These are phyloP conservation scores for Stenchaetothrips biformis DNA, from an alignment of 2,888 invertebrate species.

Conservation along the genomic window DNA sequence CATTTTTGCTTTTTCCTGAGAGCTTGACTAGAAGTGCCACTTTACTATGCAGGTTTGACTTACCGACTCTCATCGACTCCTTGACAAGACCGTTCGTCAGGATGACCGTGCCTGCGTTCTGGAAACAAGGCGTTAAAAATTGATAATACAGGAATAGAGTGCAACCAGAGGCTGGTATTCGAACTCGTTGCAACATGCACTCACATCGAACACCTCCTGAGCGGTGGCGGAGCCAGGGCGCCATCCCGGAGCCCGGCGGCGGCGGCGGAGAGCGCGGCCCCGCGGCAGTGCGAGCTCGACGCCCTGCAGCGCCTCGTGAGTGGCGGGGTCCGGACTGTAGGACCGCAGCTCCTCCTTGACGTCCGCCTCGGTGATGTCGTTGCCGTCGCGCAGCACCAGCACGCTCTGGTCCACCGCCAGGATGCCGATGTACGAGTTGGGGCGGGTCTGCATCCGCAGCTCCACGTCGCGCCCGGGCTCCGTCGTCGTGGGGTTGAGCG, in stretches of 20 bases:
- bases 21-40: too few species aligned
- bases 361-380: constrained; percentile 57
- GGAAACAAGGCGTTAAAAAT: constrained; percentile 43
- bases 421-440: constrained; percentile 80
- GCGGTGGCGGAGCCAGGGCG: constrained; percentile 60
- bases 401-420: constrained; percentile 85
- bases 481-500: constrained; percentile 47
- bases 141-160: too few species aligned
- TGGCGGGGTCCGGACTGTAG: constrained; percentile 44
- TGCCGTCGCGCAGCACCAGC: constrained; percentile 64
- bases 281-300: constrained; percentile 43
- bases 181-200: too few species aligned
- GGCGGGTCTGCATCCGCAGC: constrained; percentile 70
- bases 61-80: constrained; percentile 52
- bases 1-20: too few species aligned
- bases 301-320: neutral
- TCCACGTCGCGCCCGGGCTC: constrained; percentile 75
- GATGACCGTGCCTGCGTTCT: constrained; percentile 72
- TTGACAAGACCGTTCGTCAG: constrained; percentile 67
- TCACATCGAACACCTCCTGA: constrained; percentile 57
- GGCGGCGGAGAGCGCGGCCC: constrained; percentile 40
- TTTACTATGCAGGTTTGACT: neutral
- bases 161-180: too few species aligned
- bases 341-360: constrained; percentile 58
- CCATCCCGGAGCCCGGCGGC: constrained; percentile 48